A percentile compares a stretch with the other conserved stretches of the same genome.
Evolutionary conservation across 2,888 invertebrate genomes (phyloP).

Genomic region (Buathra laborator): DNA sequence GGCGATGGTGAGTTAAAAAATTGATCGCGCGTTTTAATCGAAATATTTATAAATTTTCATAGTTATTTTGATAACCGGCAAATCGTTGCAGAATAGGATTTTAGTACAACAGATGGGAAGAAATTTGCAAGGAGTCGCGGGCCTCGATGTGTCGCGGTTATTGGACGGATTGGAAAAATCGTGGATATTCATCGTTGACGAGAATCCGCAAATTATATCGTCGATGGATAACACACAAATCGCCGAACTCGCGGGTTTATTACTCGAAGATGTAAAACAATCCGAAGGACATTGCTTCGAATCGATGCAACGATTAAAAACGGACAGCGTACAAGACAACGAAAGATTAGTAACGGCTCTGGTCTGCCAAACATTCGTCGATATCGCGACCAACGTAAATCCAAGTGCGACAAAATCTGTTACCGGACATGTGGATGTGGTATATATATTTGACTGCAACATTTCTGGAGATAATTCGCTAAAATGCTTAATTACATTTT

Average conservation of each 20-base stretch:
- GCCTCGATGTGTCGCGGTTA: conserved; percentile 65
- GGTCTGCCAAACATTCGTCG: conserved; percentile 70
- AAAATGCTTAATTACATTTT: conserved; percentile 36
- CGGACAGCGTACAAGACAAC: conserved; percentile 73
- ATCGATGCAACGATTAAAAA: conserved; percentile 70
- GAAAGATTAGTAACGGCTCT: conserved; percentile 72
- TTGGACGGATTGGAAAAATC: conserved; percentile 72
- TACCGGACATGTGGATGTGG: conserved; percentile 70
- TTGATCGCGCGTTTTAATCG: not conserved
- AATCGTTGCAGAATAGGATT: conserved; percentile 76
- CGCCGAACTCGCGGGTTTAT: conserved; percentile 70
- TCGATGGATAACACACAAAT: conserved; percentile 73
- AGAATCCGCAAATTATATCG: conserved; percentile 72
- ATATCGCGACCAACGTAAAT: conserved; percentile 65
- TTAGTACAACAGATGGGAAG: conserved; percentile 70
- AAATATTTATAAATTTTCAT: not conserved
- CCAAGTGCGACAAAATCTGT: conserved; percentile 70
- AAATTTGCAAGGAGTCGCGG: conserved; percentile 48
- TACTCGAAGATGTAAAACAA: conserved; percentile 72
- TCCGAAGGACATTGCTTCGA: conserved; percentile 59
- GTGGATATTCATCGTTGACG: conserved; percentile 76
- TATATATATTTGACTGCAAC: conserved; percentile 64
- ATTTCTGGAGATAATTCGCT: not conserved
- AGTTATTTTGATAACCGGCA: not conserved
- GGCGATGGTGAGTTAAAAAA: conserved; percentile 74